Evolutionary conservation across 1,140 invertebrate species (phyloP).

Genomic region (Piezodorus guildinii): DNA sequence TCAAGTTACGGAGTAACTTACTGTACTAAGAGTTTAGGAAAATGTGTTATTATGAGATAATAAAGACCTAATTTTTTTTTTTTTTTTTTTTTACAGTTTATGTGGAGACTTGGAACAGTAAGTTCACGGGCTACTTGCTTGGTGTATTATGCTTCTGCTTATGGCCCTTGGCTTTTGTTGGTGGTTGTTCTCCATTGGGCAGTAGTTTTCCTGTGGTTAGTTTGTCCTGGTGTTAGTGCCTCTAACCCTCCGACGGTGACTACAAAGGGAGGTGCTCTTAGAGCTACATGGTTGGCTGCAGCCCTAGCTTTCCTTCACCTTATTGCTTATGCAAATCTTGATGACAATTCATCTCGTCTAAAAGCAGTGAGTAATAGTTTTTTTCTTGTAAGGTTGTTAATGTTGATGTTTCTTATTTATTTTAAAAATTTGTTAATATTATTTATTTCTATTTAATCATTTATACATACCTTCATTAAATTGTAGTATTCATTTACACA

Average conservation of each 20-base stretch:
- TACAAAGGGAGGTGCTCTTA: background rate
- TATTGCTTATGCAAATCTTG: background rate
- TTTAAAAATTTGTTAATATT: no score
- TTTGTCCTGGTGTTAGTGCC: slow-evolving; percentile 45
- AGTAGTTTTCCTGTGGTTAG: slow-evolving; percentile 73
- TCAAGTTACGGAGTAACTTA: no score
- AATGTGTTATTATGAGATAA: no score
- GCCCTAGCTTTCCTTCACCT: background rate
- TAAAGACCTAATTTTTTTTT: no score
- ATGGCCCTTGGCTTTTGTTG: slow-evolving; percentile 70
- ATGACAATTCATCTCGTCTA: background rate
- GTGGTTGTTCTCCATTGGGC: slow-evolving; percentile 62
- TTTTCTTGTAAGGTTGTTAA: no score
- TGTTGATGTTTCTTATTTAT: no score
- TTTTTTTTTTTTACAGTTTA: slow-evolving; percentile 47
- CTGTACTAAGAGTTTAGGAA: no score
- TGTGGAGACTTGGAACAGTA: slow-evolving; percentile 77
- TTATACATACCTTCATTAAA: no score
- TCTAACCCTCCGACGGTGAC: background rate
- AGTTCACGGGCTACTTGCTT: slow-evolving; percentile 66
- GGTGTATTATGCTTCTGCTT: slow-evolving; percentile 73
- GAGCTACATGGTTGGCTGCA: background rate
- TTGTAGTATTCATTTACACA: no score
- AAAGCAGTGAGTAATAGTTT: background rate
- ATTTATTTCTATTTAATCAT: no score